phyloP scores from a whole-genome alignment of 1,140 invertebrate species.

The Sitophilus oryzae region DNA sequence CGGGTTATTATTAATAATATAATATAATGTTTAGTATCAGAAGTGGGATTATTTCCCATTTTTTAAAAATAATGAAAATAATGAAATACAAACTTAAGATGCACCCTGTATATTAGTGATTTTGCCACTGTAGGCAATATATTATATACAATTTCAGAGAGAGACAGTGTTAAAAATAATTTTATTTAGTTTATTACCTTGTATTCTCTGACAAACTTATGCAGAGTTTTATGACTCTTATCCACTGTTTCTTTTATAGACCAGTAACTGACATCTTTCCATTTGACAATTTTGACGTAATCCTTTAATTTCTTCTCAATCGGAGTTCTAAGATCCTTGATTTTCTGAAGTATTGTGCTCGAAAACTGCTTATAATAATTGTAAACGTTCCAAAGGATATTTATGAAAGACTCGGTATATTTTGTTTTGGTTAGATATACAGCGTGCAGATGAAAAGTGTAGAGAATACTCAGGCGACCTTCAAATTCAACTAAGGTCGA shows the following conservation, averaged over 20 bases:
- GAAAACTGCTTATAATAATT: conserved; percentile 81
- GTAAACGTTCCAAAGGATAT: conserved; percentile 79
- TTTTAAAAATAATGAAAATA: neutral
- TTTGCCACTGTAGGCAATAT: no score
- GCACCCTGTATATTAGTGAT: no score
- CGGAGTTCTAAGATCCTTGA: conserved; percentile 63
- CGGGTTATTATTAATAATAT: no score
- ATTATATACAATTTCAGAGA: no score
- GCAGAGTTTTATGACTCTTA: conserved; percentile 80
- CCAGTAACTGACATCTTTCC: conserved; percentile 94
- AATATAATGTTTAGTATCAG: no score
- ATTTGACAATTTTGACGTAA: conserved; percentile 92
- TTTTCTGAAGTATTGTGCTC: conserved; percentile 54
- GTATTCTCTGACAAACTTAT: conserved; percentile 81
- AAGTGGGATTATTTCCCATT: no score
- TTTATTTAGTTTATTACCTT: no score
- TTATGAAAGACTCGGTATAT: conserved; percentile 51
- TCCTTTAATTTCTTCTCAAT: conserved; percentile 90
- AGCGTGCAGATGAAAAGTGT: conserved; percentile 70
- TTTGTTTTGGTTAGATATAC: conserved; percentile 48
- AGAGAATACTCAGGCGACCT: conserved; percentile 70
- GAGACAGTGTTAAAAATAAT: no score
- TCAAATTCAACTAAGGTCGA: conserved; percentile 80
- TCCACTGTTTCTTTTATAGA: conserved; percentile 82
- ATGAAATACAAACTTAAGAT: no score